A percentile compares a stretch with the other conserved stretches of the same genome.
Conservation (phyloP, 2,113 vertebrate genomes). For the Mormyrus lacerda region DNA sequence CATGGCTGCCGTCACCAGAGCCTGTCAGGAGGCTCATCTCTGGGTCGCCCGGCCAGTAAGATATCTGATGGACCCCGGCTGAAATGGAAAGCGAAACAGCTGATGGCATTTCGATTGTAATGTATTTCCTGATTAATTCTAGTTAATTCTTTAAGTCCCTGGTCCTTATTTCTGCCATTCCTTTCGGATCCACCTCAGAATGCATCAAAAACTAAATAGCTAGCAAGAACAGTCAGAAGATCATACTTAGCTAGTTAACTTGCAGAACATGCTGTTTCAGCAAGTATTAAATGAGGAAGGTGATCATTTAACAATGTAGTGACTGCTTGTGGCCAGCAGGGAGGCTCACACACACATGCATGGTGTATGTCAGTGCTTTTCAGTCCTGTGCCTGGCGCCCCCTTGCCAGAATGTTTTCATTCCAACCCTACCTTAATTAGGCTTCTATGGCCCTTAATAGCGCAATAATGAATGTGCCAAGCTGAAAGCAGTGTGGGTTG, state of each 20-base stretch:
- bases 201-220: neutral
- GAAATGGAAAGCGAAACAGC: slow-evolving; percentile 32
- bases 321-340: neutral
- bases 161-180: neutral
- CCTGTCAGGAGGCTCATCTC: slow-evolving; percentile 73
- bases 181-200: neutral
- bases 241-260: neutral
- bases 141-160: neutral
- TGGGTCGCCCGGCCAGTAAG: slow-evolving; percentile 90
- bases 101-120: neutral
- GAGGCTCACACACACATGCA: neutral
- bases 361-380: neutral
- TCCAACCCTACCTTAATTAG: neutral
- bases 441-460: neutral
- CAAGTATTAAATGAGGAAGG: neutral
- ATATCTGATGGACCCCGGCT: slow-evolving; percentile 89
- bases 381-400: neutral
- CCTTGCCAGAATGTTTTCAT: neutral
- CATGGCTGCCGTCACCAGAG: slow-evolving; percentile 38
- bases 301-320: neutral
- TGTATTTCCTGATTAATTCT: neutral
- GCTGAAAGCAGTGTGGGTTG: neutral
- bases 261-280: neutral
- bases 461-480: neutral
- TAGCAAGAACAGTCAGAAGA: neutral